Conservation (phyloP, 2,113 vertebrate species). For the Cyphomyrus discorhynchus region DNA sequence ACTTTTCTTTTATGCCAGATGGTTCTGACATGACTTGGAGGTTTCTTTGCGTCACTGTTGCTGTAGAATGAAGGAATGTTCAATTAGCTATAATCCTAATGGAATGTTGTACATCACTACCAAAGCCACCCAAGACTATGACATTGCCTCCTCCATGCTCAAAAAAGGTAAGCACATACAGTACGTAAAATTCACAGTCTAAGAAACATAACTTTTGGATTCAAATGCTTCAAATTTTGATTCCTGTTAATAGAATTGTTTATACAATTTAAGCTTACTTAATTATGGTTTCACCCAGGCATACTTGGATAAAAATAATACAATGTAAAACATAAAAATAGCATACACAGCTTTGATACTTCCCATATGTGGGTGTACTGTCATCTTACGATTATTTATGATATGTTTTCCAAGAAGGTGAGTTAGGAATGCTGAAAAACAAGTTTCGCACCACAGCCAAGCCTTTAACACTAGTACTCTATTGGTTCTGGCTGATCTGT, state of each 20-base stretch:
- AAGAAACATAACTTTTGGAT: not conserved
- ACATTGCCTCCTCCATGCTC: not conserved
- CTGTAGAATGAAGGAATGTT: not conserved
- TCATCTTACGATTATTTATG: not conserved
- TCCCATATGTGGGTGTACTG: not conserved
- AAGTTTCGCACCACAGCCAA: not conserved
- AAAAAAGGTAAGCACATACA: not conserved
- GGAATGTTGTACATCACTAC: not conserved
- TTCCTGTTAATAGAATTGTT: not conserved
- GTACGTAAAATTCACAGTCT: not conserved
- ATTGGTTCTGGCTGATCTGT: not conserved
- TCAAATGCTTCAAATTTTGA: not conserved
- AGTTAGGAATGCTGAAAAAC: constrained; percentile 23
- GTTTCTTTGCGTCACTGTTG: not conserved
- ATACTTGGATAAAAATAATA: not conserved
- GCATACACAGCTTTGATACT: not conserved
- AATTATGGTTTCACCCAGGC: not conserved
- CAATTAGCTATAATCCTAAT: not conserved
- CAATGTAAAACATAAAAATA: not conserved
- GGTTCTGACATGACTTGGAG: not conserved
- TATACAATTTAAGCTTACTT: not conserved
- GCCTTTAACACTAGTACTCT: not conserved
- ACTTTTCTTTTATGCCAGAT: not conserved
- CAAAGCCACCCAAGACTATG: not conserved
- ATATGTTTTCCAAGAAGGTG: not conserved